Percentiles rank a stretch among this genome's conserved stretches.
Conservation (phyloP, 2,888 invertebrate species). For the Cephus sareptanus region DNA sequence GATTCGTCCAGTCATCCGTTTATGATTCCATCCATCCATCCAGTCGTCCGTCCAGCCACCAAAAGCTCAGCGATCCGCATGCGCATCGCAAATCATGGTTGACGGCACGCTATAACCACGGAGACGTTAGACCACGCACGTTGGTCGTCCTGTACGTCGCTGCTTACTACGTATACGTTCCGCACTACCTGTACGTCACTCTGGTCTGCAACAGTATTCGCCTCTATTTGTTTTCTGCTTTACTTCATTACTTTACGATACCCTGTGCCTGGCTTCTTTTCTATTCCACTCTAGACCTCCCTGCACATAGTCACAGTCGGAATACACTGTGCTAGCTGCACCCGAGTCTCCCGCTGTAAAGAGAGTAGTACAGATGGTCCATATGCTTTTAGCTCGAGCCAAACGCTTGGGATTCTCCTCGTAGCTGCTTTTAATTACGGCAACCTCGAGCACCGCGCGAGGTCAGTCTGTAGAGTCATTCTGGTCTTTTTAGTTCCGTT, state of each 20-base stretch:
- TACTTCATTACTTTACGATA: background rate
- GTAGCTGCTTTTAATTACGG: background rate
- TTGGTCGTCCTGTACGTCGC: background rate
- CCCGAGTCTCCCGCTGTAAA: background rate
- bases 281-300: background rate
- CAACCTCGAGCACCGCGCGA: background rate
- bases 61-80: constrained; percentile 45
- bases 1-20: background rate
- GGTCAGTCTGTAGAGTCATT: background rate
- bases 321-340: background rate
- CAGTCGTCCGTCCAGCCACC: constrained; percentile 7
- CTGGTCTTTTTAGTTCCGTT: background rate
- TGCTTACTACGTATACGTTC: background rate
- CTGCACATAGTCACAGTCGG: background rate
- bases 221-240: background rate
- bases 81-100: constrained; percentile 35
- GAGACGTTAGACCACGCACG: background rate
- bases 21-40: background rate
- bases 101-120: constrained; percentile 11
- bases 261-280: background rate
- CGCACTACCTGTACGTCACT: background rate
- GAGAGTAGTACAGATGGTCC: background rate
- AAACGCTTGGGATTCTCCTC: background rate
- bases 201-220: background rate
- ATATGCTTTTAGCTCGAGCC: background rate